Conservation (phyloP, 2,797 vertebrate genomes). For the Loris lydekkerianus region DNA sequence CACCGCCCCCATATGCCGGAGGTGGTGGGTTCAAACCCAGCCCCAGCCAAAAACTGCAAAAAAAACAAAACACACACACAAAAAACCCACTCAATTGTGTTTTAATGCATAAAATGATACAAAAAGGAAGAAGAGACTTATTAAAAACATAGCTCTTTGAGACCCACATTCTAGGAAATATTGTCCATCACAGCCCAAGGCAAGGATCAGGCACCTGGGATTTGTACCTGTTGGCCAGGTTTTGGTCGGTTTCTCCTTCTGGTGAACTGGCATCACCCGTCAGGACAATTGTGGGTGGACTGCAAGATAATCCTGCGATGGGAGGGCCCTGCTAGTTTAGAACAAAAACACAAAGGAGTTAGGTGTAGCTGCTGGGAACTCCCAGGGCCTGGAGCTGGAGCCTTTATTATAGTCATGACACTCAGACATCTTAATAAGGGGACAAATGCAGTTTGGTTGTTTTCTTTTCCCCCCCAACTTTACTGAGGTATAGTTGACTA, state of each 20-base stretch:
- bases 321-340: constrained; percentile 88
- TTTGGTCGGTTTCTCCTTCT: constrained; percentile 90
- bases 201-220: constrained; percentile 44
- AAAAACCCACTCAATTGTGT: not conserved
- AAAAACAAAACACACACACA: too few species aligned
- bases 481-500: not conserved
- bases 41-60: too few species aligned
- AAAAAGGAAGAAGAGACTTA: constrained; percentile 24
- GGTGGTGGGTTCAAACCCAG: too few species aligned
- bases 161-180: constrained; percentile 43
- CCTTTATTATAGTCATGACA: not conserved
- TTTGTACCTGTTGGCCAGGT: constrained; percentile 92
- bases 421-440: not conserved
- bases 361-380: not conserved
- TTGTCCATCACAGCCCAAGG: not conserved
- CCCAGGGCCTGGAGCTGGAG: not conserved
- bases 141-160: not conserved
- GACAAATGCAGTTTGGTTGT: not conserved
- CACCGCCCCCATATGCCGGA: too few species aligned
- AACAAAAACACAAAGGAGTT: constrained; percentile 79
- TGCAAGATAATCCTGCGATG: constrained; percentile 86
- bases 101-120: constrained; percentile 55
- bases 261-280: constrained; percentile 90
- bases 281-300: constrained; percentile 93
- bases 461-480: not conserved